Evolutionary conservation across 53 echinoderm and acorn worm genomes (phyloP).

Genomic region (Zoroaster sp.): DNA sequence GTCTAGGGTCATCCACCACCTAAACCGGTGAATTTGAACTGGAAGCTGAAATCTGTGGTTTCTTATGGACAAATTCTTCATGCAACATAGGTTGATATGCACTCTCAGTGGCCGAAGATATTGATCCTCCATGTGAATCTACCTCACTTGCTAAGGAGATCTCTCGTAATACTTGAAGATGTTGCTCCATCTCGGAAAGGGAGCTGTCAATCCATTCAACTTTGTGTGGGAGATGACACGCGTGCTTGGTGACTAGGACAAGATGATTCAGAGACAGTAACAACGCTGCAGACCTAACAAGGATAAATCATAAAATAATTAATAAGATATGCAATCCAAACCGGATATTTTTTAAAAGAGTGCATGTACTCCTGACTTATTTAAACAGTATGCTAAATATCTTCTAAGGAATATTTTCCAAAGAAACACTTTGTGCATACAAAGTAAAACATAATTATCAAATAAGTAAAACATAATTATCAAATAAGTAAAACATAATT

Average conservation of each 20-base stretch:
- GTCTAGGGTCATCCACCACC: too few relatives aligned
- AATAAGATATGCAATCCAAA: too few relatives aligned
- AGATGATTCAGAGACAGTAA: slow-evolving; percentile 83
- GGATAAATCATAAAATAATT: neutral
- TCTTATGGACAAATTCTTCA: neutral
- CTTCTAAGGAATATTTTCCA: neutral
- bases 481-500: neutral
- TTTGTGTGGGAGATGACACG: slow-evolving; percentile 77
- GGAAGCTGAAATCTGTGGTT: neutral
- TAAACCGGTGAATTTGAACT: neutral
- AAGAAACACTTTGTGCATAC: neutral
- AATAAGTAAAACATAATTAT: neutral
- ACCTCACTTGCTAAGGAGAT: slow-evolving; percentile 42
- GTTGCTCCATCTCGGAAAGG: slow-evolving; percentile 85
- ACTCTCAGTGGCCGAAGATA: slow-evolving; percentile 64
- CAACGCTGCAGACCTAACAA: slow-evolving; percentile 80
- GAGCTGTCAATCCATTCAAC: slow-evolving; percentile 94
- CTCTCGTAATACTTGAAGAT: slow-evolving; percentile 64
- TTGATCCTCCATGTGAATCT: slow-evolving; percentile 40
- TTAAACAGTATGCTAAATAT: neutral
- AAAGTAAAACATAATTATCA: neutral
- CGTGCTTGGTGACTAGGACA: slow-evolving; percentile 87
- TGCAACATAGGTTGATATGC: slow-evolving; percentile 48
- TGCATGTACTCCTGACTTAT: too few relatives aligned
- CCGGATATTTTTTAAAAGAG: too few relatives aligned